Base-by-base conservation (phyloP, 1,140 invertebrate species). In the Sweltsa coloradensis region DNA sequence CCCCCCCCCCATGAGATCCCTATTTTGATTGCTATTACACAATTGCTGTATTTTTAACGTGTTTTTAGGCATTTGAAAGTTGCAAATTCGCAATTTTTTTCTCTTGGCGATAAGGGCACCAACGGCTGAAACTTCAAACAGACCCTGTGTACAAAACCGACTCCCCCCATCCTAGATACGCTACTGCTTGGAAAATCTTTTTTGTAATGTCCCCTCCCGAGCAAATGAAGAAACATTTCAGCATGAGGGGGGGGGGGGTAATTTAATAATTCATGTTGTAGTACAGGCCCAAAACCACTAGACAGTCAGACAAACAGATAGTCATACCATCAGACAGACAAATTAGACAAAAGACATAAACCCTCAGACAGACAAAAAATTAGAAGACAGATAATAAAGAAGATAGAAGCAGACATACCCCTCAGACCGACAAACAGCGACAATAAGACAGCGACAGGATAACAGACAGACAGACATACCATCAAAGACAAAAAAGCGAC, bases 391-490 rank as follows among this genome's bases (percentile, higher is more conserved):
- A 16, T 9, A 7, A 16, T 9, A 5, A 39, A 6, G 19, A 9
- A 39, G 36, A 39, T 16, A 39, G 36, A 39, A 19, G 19, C 36
- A 39, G 36, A 39, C 6, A 39, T 5, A 39, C 36, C 6, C n/a
- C 6, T 5, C 6, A 39, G 36, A 39, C 6, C n/a, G 6, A 39
- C 6, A 39, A 5, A 39, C 6, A 16, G 14, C 6, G 14, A 16
- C 6, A 39, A 6, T 14, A 9, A 39, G 36, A 39, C 14, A 39
- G 6, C n/a, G 36, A 39, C 6, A 42, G 5, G n/a, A 7, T 23
- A 24, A 42, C 21, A 42, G 24, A 42, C 21, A 42, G 41, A 42
- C 21, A 21, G 41, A 42, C 7, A n/a, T n/a, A 42, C 5, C 5
- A 7, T 13, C 5, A 42, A 24, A 42, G 5, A 42, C 7, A 42